Conservation (phyloP, 64 coral and sea anemone genomes). For the Dendrophyllia cribrosa region DNA sequence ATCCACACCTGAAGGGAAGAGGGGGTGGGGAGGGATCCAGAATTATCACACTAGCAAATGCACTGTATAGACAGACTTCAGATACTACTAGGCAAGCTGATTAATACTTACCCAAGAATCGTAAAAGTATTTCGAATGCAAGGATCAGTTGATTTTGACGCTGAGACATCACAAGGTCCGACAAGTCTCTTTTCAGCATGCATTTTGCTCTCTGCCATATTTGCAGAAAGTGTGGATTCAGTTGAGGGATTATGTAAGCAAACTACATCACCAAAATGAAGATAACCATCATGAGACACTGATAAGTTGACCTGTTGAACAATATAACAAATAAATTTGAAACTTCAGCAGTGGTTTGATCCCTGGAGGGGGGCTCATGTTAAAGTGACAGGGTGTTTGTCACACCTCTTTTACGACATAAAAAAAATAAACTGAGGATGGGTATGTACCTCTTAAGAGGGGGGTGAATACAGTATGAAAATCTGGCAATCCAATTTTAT, state of each 20-base stretch:
- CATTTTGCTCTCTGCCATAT: conserved; percentile 99
- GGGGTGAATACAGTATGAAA: no score
- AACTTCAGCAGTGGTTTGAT: no score
- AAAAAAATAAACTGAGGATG: no score
- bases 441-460: no score
- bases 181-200: conserved; percentile 83
- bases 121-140: conserved; percentile 93
- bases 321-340: not conserved
- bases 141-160: conserved; percentile 86
- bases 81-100: no score
- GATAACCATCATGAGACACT: conserved; percentile 92
- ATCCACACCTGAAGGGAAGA: no score
- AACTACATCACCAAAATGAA: conserved; percentile 90
- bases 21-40: no score
- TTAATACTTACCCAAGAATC: conserved; percentile 72
- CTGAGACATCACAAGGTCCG: conserved; percentile 97
- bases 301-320: conserved; percentile 76
- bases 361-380: no score
- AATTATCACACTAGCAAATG: not conserved
- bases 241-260: conserved; percentile 82
- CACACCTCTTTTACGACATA: no score
- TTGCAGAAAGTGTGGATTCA: conserved; percentile 83
- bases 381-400: no score
- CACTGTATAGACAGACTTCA: not conserved
- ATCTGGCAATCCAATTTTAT: no score